Evolutionary conservation across 2,888 invertebrate species (phyloP), one percentile per base, ranked within the genome.

Genomic region (Eupithecia subumbrata): DNA sequence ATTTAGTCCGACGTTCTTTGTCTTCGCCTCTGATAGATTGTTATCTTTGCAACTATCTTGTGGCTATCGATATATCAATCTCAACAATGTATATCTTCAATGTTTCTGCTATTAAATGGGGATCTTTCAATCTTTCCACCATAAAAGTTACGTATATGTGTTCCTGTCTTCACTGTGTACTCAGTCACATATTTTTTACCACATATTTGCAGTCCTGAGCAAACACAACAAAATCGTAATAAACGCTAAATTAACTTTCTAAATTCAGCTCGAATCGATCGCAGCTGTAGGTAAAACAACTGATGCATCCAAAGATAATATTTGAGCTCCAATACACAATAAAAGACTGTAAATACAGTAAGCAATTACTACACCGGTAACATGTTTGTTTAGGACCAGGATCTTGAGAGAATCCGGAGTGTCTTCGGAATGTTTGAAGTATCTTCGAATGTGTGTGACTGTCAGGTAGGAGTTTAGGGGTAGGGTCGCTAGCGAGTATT

Each of bases 381-480:
- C 94, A 93, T 95, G 92, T 95, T 95, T 94, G 89, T 88, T 94
- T 95, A 95, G 95, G 94, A 94, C 94, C 89, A 91, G 91, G 91
- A 89, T 92, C 92, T 92, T 92, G 92, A 94, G 94, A 91, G 91
- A 91, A 89, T 92, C 92, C 92, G 91, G 92, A 94, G 94, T 93
- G 92, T 91, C 90, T 93, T 92, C 92, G 88, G 90, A 92, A 90
- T 92, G 90, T 93, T 92, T 92, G 88, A 91, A 89, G 91, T 88
- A 90, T 90, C 89, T 88, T 90, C 64, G 72, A 74, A 69, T 71
- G 77, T 75, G 76, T 75, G 72, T 63, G 67, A 60, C 69, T 75
- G 69, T 69, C 69, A 77, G 77, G 77, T 75, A 77, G 45, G 45
- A 73, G 71, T 43, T 68, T 71, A 64, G 25, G 25, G 16, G 43